Evolutionary conservation across 2,888 invertebrate species (phyloP), one percentile per base, ranked within the genome.

Genomic region (Tethea ocularis): DNA sequence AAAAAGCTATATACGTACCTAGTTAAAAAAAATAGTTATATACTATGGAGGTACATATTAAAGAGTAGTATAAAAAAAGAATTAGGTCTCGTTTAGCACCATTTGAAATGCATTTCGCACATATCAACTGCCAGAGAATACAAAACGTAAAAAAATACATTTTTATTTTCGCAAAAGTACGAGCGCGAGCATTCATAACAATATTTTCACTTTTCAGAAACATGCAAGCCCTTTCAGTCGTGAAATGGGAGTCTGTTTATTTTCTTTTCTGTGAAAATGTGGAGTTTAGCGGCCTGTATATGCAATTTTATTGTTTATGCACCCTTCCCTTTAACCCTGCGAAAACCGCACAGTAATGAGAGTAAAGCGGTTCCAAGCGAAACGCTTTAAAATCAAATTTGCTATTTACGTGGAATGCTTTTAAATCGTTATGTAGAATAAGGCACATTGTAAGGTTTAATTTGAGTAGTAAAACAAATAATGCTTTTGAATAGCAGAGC

Each of bases 341-440:
- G 59, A 68, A 33, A 72, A 71, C 77, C 75, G 66, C 67, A 61
- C 66, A 67, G 70, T 72, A 75, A 77, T 77, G 71, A 75, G 74
- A 71, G 75, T 69, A 68, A 71, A 78, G 75, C 67, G 75, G 68
- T 71, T 67, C 70, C 70, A 68, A 72, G 68, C 67, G 67, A 61
- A 33, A 13, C 33, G 59, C 70, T 74, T 75, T 70, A 74, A n/a
- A 79, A 75, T 76, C 75, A 74, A 68, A 76, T 76, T 78, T 77
- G 68, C 64, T 52, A 56, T 55, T 54, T 58, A 68, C 69, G 62
- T 61, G 62, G n/a, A 74, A 74, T 67, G 71, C 67, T 74, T 71
- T 71, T 65, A 72, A 69, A 67, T 64, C 64, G 69, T 69, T 74
- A 68, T 66, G 61, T 69, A 67, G 69, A 56, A 46, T n/a, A 5